Evolutionary conservation across 2,797 vertebrate species (phyloP), one percentile per base, ranked within the genome.

Genomic region (Gouania willdenowi): DNA sequence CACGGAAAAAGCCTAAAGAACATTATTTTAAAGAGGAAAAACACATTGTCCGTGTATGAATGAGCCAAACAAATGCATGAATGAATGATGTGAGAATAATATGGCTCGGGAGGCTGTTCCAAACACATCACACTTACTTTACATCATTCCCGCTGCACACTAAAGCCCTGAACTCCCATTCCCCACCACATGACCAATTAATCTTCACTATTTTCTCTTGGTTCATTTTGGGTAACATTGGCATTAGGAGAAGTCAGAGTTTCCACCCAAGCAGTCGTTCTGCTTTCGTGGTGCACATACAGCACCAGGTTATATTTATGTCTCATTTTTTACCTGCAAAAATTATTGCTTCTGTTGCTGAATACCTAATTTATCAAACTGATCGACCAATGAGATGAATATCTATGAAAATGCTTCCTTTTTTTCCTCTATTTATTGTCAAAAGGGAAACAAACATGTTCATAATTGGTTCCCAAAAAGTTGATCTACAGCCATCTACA

Each of bases 41-140:
- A 44, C 62, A 72, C 65, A 40, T 61, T 67, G 60, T 44, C 60
- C 56, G 71, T 67, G 53, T 69, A 69, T 75, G 75, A 73, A 69
- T 49, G 35, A 74, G 45, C 47, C 44, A 40, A 35, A 71, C 41
- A 39, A 54, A 50, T 64, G 66, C 66, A 73, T 64, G 66, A 71
- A 77, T 75, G 67, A 71, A 47, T 46, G 65, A 43, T 14, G 58
- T 26, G 22, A 40, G 70, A 75, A 58, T 61, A 67, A 65, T 72
- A 20, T 78, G 62, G 52, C 53, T 67, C 47, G 66, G 51, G 51
- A 64, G 60, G 57, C 43, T 32, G 32, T 43, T 20, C 57, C 49
- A 55, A 49, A 52, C 54, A 60, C 62, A 65, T 78, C 58, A 64
- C 61, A 50, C 39, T 35, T 50, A 71, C 43, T 56, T 61, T 42